A percentile compares a stretch with the other conserved stretches of the same genome.
Evolutionary conservation across 1,140 invertebrate genomes (phyloP).

Genomic region (Solenopsis invicta): DNA sequence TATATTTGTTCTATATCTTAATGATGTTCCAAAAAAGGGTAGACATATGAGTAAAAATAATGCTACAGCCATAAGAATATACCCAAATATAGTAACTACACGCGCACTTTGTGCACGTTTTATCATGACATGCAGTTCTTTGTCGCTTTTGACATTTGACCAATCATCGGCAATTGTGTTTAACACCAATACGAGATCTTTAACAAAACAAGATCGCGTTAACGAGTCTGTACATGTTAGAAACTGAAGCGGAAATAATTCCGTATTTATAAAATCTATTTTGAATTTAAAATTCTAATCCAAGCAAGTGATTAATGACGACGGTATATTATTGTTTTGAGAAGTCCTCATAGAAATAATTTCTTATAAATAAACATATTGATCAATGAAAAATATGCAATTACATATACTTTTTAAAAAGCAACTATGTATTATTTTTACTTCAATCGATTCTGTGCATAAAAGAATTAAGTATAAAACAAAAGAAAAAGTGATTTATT

Average conservation of each 20-base stretch:
- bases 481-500: too few relatives aligned
- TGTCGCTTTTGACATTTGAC: not conserved
- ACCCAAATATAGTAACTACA: constrained; percentile 33
- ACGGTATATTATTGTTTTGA: not conserved
- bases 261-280: not conserved
- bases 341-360: too few relatives aligned
- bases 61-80: not conserved
- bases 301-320: not conserved
- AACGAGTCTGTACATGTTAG: not conserved
- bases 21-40: constrained; percentile 26
- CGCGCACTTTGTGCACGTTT: constrained; percentile 12
- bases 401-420: too few relatives aligned
- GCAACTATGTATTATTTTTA: too few relatives aligned
- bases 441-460: too few relatives aligned
- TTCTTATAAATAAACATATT: too few relatives aligned
- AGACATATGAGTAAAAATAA: not conserved
- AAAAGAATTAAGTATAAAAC: too few relatives aligned
- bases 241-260: not conserved
- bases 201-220: not conserved
- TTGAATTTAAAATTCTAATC: not conserved
- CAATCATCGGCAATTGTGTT: constrained; percentile 28
- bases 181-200: constrained; percentile 15
- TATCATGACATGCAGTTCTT: constrained; percentile 26
- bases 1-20: constrained; percentile 43
- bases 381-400: too few relatives aligned